These are phyloP conservation scores for Plecotus auritus DNA, from an alignment of 2,113 vertebrate species.

Conservation along the genomic window DNA sequence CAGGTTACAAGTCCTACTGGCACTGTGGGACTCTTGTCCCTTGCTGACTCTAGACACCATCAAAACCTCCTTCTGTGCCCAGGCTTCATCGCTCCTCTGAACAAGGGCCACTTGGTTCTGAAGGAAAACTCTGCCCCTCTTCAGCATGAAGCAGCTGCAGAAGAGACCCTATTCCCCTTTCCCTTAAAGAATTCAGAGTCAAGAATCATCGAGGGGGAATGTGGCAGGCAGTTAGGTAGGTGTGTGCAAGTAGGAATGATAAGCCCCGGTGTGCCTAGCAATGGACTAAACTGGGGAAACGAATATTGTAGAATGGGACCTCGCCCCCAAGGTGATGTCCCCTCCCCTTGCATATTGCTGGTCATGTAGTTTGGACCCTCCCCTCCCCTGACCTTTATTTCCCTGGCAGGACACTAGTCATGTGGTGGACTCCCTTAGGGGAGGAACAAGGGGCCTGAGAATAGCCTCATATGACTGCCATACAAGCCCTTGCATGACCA, in stretches of 20 bases:
- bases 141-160: neutral
- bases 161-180: neutral
- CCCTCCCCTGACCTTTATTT: neutral
- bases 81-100: neutral
- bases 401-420: neutral
- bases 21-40: neutral
- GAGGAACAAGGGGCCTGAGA: neutral
- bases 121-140: neutral
- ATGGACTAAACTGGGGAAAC: neutral
- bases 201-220: neutral
- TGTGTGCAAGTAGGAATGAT: neutral
- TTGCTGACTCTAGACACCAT: neutral
- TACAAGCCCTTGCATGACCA: neutral
- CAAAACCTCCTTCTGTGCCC: neutral
- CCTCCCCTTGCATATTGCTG: neutral
- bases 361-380: neutral
- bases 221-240: neutral
- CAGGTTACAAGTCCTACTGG: neutral
- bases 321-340: neutral
- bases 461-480: neutral
- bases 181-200: neutral
- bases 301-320: neutral
- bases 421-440: neutral
- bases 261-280: neutral
- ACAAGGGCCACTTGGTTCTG: neutral